These are phyloP conservation scores for Argyrosomus regius DNA, from an alignment of 2,797 vertebrate genomes.

Conservation along the genomic window DNA sequence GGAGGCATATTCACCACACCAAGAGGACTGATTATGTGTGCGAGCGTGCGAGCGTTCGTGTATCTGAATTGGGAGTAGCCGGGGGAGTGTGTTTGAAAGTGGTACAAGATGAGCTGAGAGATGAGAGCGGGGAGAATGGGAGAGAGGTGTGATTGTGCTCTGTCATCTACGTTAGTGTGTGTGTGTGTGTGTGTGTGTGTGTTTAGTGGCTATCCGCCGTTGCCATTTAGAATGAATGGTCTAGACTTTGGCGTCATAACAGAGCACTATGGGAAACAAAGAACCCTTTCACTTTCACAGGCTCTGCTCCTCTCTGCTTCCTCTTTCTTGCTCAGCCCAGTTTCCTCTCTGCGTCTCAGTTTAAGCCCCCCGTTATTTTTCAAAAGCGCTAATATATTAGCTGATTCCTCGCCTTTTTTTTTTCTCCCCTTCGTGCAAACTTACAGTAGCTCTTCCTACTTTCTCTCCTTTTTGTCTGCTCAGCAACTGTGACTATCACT, in stretches of 20 bases:
- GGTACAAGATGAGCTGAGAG: conserved; percentile 67
- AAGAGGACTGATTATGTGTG: conserved; percentile 57
- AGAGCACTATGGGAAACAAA: conserved; percentile 72
- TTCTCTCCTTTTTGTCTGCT: conserved; percentile 51
- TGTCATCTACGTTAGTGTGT: conserved; percentile 56
- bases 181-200: conserved; percentile 31
- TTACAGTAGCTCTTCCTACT: conserved; percentile 17
- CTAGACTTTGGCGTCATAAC: conserved; percentile 68
- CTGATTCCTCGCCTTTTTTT: conserved; percentile 18
- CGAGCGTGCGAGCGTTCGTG: conserved; percentile 23
- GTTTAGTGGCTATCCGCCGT: conserved; percentile 23
- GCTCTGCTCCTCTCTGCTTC: conserved; percentile 53
- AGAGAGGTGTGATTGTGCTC: conserved; percentile 65
- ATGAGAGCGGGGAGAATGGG: conserved; percentile 62
- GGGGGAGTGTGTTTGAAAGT: conserved; percentile 57
- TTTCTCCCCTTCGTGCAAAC: neutral
- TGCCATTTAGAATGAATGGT: conserved; percentile 64
- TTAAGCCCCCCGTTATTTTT: conserved; percentile 50
- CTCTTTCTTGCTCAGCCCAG: conserved; percentile 42
- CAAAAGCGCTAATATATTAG: conserved; percentile 34
- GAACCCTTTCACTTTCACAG: conserved; percentile 70
- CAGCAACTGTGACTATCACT: conserved; percentile 53
- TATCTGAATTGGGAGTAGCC: conserved; percentile 54
- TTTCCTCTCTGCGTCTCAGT: conserved; percentile 46
- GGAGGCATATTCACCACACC: conserved; percentile 65